phyloP scores from a whole-genome alignment of 2,888 invertebrate species.

The Euzophera pinguis region DNA sequence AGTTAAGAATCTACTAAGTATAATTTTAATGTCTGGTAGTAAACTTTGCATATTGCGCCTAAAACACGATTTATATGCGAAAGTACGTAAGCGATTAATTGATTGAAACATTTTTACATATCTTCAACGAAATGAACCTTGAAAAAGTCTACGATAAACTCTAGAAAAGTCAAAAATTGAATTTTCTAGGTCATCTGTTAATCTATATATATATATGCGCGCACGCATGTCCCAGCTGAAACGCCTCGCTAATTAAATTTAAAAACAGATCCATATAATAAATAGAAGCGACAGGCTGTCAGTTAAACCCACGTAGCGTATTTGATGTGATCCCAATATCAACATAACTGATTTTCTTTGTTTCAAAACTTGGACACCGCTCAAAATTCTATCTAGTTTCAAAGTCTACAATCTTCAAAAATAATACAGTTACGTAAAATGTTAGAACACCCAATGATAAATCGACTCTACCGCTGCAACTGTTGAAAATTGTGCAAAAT shows the following conservation, averaged over 20 bases:
- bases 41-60: too few relatives aligned
- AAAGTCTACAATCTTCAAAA: constrained; percentile 20
- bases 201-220: neutral
- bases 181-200: neutral
- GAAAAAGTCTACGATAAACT: too few relatives aligned
- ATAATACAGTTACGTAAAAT: constrained; percentile 20
- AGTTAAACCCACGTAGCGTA: neutral
- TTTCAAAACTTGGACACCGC: constrained; percentile 41
- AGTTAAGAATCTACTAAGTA: too few relatives aligned
- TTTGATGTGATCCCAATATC: constrained; percentile 11
- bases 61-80: too few relatives aligned
- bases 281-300: constrained; percentile 7
- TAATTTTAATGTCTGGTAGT: too few relatives aligned
- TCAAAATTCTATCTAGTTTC: constrained; percentile 32
- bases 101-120: too few relatives aligned
- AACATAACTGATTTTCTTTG: constrained; percentile 33
- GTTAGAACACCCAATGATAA: neutral
- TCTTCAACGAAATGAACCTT: too few relatives aligned
- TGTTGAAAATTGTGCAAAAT: neutral
- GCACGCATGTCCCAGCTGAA: constrained; percentile 5
- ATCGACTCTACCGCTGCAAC: neutral
- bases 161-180: too few relatives aligned
- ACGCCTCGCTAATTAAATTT: constrained; percentile 22
- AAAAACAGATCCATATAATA: neutral
- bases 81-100: too few relatives aligned